phyloP scores from a whole-genome alignment of 2,888 invertebrate species.

The Anoplius nigerrimus region DNA sequence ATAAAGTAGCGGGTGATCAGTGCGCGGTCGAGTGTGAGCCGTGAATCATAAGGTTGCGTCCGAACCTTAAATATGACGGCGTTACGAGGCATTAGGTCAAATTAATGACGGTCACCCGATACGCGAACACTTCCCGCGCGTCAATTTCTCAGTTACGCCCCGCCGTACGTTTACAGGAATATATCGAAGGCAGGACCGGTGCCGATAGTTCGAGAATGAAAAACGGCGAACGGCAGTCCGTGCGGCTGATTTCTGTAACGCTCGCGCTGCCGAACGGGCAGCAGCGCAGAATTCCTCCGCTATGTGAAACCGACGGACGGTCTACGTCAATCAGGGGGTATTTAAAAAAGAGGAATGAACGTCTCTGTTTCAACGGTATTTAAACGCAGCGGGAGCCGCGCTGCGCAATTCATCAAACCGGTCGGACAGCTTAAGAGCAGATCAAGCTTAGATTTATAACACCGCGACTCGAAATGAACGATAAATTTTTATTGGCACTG shows the following conservation, averaged over 20 bases:
- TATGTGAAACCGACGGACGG: constrained; percentile 18
- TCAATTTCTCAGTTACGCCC: not conserved
- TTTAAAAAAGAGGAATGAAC: constrained; percentile 26
- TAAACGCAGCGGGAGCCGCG: constrained; percentile 30
- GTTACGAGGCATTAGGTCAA: too few species aligned
- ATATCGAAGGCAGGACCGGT: not conserved
- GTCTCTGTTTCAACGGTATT: constrained; percentile 38
- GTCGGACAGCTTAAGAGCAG: constrained; percentile 52
- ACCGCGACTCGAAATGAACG: constrained; percentile 39
- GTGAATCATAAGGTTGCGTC: too few species aligned
- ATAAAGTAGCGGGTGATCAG: constrained; percentile 40
- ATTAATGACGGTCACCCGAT: too few species aligned
- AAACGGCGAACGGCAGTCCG: not conserved
- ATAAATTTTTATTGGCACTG: constrained; percentile 45
- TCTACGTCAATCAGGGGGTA: constrained; percentile 27
- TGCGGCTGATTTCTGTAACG: constrained; percentile 1
- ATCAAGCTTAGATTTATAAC: constrained; percentile 52
- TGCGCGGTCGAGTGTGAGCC: constrained; percentile 25
- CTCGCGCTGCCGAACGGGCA: not conserved
- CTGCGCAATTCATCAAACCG: constrained; percentile 46
- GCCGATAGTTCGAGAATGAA: constrained; percentile 2
- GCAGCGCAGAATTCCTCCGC: not conserved
- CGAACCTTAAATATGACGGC: too few species aligned
- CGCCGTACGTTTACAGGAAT: not conserved
- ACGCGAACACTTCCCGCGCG: too few species aligned